phyloP scores from a whole-genome alignment of 2,888 invertebrate species.

The Phasia obesa region DNA sequence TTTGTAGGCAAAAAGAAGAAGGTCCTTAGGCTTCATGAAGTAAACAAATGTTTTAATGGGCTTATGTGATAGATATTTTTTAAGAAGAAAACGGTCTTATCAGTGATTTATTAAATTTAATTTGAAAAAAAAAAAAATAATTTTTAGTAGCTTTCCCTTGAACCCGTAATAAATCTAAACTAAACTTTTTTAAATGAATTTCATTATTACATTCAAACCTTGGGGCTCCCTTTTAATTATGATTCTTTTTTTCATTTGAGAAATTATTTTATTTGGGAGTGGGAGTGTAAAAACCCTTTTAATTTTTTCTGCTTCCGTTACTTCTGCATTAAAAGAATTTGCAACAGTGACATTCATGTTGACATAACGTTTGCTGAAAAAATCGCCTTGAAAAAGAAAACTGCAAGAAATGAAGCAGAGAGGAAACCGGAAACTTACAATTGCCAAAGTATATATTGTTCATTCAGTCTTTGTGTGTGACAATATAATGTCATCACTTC shows the following conservation, averaged over 20 bases:
- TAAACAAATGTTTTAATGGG: no score
- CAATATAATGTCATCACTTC: slow-evolving; percentile 63
- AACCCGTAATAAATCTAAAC: no score
- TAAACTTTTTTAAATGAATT: no score
- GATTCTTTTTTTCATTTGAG: neutral
- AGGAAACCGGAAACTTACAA: slow-evolving; percentile 66
- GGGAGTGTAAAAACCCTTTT: slow-evolving; percentile 23
- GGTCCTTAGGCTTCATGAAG: no score
- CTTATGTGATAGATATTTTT: no score
- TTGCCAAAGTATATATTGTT: slow-evolving; percentile 62
- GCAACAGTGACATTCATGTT: slow-evolving; percentile 42
- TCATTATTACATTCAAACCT: no score
- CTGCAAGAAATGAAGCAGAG: slow-evolving; percentile 37
- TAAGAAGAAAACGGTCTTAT: no score
- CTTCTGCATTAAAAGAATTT: slow-evolving; percentile 33
- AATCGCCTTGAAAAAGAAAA: slow-evolving; percentile 20
- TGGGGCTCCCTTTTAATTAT: neutral
- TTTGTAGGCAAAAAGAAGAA: no score
- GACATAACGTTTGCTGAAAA: slow-evolving; percentile 30
- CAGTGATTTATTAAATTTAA: no score
- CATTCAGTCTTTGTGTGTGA: slow-evolving; percentile 61
- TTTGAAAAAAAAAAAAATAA: no score
- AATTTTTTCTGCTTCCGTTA: slow-evolving; percentile 16
- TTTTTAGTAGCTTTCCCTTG: no score
- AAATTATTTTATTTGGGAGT: neutral